Conservation (phyloP, 2,797 vertebrate genomes). For the Myotis pilosus region DNA sequence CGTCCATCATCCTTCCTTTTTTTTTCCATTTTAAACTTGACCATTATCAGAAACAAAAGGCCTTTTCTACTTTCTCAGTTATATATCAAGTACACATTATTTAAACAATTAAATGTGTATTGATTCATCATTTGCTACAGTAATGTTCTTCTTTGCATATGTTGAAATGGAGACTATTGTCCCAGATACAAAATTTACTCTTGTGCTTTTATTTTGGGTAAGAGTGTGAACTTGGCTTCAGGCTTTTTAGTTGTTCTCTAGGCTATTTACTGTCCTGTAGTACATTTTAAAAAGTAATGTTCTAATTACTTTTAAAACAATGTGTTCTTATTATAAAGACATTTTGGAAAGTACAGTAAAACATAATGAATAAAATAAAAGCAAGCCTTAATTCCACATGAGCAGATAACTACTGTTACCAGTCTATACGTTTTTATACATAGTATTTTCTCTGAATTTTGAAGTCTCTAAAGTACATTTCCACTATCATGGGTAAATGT, state of each 20-base stretch:
- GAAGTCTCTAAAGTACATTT: not conserved
- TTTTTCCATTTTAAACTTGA: not conserved
- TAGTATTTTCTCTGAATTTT: not conserved
- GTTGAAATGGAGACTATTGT: not conserved
- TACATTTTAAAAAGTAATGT: not conserved
- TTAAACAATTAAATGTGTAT: not conserved
- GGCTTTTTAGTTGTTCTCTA: not conserved
- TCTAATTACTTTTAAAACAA: conserved; percentile 40
- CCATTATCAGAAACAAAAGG: not conserved
- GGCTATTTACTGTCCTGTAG: not conserved
- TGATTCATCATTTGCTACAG: not conserved
- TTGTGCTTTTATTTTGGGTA: not conserved
- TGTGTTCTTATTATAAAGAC: not conserved
- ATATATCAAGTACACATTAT: not conserved
- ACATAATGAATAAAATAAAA: not conserved
- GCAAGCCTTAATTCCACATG: not conserved
- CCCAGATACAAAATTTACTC: not conserved
- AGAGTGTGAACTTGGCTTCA: not conserved
- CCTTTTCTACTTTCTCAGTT: not conserved
- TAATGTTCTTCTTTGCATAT: not conserved
- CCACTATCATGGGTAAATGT: not conserved
- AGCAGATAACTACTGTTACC: not conserved
- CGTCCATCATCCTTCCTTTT: not conserved
- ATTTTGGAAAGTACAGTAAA: conserved; percentile 1
- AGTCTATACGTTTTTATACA: not conserved